Evolutionary conservation across 1,140 invertebrate species (phyloP), one percentile per base, ranked within the genome.

Genomic region (Hylyphantes graminicola): DNA sequence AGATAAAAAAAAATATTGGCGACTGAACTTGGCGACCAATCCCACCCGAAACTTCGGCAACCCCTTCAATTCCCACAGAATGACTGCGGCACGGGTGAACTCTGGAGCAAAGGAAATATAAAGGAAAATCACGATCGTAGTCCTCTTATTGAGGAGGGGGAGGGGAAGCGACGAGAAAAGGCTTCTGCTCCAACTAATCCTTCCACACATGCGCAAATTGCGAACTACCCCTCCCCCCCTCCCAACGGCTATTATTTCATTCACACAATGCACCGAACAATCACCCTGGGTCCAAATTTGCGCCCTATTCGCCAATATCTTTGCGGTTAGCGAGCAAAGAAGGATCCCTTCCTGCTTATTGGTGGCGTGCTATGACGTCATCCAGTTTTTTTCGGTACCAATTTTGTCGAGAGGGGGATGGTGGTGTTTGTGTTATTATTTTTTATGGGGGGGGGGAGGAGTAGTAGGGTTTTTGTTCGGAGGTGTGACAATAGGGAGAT

Each of bases 271-370:
- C 70, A 74, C 59, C 70, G 80, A 83, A 83, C 80, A 83, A 83
- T 83, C 72, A 72, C 53, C 35, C 57, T 59, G 59, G 50, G 80
- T 70, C 68, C 80, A 75, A 83, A 83, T 83, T 83, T 83, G 80
- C 80, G 80, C 80, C 74, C 80, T 83, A 83, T 83, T 75, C 80
- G 80, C 80, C 80, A 83, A 83, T 83, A 83, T 83, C 80, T 83
- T 83, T 83, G 80, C 72, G 80, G 80, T 83, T 83, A 83, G 70
- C 65, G 80, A 83, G 80, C 70, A 54, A 70, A 35, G 67, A 57
- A 63, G 75, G 72, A 67, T 74, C 65, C 50, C 70, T 67, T n/a
- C 67, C 80, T 61, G 80, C 70, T 83, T 83, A 83, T 83, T 83
- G 80, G 80, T 13, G 80, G 80, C 57, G 51, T 75, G 59, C 54